phyloP scores from a whole-genome alignment of 2,888 invertebrate genomes.

The Acanthoscelides obtectus region DNA sequence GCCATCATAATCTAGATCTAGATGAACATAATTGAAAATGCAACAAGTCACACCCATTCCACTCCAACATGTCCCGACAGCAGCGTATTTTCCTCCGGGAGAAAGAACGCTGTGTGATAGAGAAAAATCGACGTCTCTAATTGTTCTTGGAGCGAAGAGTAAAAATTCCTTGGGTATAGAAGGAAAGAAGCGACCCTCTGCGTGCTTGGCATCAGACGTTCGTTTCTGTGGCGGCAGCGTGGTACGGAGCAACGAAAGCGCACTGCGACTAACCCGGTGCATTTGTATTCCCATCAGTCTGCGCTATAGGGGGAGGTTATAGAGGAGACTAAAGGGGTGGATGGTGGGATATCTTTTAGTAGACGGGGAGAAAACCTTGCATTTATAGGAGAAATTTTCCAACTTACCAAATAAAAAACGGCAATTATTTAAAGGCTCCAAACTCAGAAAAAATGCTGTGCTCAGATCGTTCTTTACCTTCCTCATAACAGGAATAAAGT shows the following conservation, averaged over 20 bases:
- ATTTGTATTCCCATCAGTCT: slow-evolving; percentile 36
- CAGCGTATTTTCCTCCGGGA: not conserved
- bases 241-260: slow-evolving; percentile 5
- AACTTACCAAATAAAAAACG: too few relatives aligned
- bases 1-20: too few relatives aligned
- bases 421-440: too few relatives aligned
- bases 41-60: not conserved
- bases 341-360: too few relatives aligned
- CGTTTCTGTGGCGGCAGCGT: not conserved
- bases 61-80: not conserved
- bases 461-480: too few relatives aligned
- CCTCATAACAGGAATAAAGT: too few relatives aligned
- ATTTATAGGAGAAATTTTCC: too few relatives aligned
- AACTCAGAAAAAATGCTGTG: too few relatives aligned
- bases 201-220: not conserved
- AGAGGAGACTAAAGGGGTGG: too few relatives aligned
- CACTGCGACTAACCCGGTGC: slow-evolving; percentile 31
- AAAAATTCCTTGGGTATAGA: not conserved
- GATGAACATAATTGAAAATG: not conserved
- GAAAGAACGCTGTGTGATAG: too few relatives aligned
- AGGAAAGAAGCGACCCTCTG: not conserved
- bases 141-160: not conserved
- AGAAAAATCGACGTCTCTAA: not conserved
- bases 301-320: slow-evolving; percentile 4
- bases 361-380: too few relatives aligned